phyloP scores from a whole-genome alignment of 2,113 vertebrate genomes.

The Phylloscopus trochilus region DNA sequence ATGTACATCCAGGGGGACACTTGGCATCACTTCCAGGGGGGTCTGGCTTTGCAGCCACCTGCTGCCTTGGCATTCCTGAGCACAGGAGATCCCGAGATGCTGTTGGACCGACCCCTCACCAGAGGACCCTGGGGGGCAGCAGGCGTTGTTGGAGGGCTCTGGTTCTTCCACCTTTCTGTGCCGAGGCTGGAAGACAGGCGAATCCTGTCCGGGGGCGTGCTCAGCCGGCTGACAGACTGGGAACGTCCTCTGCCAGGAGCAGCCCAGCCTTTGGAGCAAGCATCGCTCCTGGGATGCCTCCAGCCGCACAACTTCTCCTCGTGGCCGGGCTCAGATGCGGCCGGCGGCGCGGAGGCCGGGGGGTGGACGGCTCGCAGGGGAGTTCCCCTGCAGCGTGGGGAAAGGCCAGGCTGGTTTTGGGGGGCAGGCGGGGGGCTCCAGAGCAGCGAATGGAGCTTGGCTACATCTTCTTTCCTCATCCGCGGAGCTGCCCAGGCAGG shows the following conservation, averaged over 20 bases:
- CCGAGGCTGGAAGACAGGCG: rapidly evolving
- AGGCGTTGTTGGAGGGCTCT: neutral
- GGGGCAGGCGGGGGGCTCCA: conserved; percentile 67
- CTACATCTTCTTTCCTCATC: conserved; percentile 35
- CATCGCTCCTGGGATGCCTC: neutral
- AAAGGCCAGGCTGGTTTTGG: neutral
- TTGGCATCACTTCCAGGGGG: conserved; percentile 69
- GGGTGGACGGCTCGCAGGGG: conserved; percentile 34
- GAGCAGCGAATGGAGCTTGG: conserved; percentile 64
- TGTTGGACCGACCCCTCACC: neutral
- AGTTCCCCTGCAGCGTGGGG: neutral
- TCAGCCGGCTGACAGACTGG: conserved; percentile 34
- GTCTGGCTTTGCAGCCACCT: conserved; percentile 26
- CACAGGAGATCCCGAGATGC: neutral
- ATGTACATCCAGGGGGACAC: neutral
- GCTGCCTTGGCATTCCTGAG: neutral
- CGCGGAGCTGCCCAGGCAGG: neutral
- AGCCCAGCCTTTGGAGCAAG: rapidly evolving
- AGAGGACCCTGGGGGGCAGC: neutral
- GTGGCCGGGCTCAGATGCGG: rapidly evolving
- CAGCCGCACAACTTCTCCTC: neutral
- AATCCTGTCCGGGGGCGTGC: neutral
- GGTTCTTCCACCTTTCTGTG: neutral
- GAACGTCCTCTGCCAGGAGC: neutral
- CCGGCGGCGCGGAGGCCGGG: rapidly evolving